phyloP scores from a whole-genome alignment of 2,888 invertebrate genomes.

The Ernsta delagoae region DNA sequence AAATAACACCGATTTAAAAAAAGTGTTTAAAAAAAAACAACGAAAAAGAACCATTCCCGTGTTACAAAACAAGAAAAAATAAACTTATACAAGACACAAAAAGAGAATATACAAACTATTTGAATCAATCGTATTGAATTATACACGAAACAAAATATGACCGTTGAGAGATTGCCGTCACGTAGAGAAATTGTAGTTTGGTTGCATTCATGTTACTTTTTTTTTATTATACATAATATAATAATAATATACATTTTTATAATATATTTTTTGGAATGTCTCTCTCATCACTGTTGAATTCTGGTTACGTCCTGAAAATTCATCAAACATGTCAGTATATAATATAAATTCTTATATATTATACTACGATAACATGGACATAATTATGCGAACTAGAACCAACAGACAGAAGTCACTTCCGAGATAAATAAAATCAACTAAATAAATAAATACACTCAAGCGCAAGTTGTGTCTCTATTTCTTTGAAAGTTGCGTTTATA shows the following conservation, averaged over 20 bases:
- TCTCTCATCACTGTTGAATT: slow-evolving; percentile 76
- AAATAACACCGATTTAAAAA: too few species aligned
- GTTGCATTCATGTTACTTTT: slow-evolving; percentile 37
- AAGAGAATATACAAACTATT: slow-evolving; percentile 16
- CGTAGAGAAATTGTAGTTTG: slow-evolving; percentile 53
- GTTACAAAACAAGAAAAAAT: not conserved
- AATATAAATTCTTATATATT: too few species aligned
- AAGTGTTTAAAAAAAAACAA: not conserved
- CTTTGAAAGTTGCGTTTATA: too few species aligned
- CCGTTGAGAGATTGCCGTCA: slow-evolving; percentile 72
- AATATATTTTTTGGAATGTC: slow-evolving; percentile 67
- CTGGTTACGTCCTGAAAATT: slow-evolving; percentile 77
- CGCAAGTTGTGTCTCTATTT: too few species aligned
- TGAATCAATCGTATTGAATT: slow-evolving; percentile 1
- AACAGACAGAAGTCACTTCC: too few species aligned
- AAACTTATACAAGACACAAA: slow-evolving; percentile 18
- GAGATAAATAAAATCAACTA: too few species aligned
- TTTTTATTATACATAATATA: slow-evolving; percentile 41
- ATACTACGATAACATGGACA: too few species aligned
- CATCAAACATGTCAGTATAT: too few species aligned
- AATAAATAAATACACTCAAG: too few species aligned
- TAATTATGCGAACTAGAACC: too few species aligned
- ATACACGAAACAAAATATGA: slow-evolving; percentile 51
- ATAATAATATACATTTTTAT: slow-evolving; percentile 22
- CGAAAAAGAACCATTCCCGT: slow-evolving; percentile 6